A percentile compares a stretch with the other conserved stretches of the same genome.
Evolutionary conservation across 2,113 vertebrate species (phyloP).

Genomic region (Paralichthys olivaceus): DNA sequence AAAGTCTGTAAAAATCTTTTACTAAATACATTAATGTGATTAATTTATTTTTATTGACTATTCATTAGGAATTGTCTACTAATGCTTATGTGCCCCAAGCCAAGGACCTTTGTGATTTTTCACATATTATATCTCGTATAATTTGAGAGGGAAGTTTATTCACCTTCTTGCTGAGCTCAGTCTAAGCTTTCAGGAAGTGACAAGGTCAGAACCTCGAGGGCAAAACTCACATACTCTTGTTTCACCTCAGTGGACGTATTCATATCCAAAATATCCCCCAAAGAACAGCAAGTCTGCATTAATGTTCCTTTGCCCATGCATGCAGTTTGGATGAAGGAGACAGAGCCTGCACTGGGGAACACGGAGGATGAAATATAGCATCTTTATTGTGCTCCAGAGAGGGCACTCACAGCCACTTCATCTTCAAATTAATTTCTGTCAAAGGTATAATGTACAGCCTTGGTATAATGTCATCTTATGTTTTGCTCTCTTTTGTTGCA

Average conservation of each 20-base stretch:
- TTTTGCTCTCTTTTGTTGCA: constrained; percentile 30
- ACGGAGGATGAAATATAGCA: constrained; percentile 12
- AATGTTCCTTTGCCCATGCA: constrained; percentile 8
- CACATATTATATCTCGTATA: background rate
- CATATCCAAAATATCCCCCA: background rate
- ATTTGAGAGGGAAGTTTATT: background rate
- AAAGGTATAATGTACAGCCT: constrained; percentile 38
- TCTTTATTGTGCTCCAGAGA: constrained; percentile 24
- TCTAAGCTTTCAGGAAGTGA: constrained; percentile 1
- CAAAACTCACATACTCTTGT: background rate
- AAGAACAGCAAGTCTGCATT: constrained; percentile 3
- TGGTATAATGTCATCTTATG: constrained; percentile 33
- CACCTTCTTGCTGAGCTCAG: background rate
- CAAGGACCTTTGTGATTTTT: background rate
- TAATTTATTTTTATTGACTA: too few species aligned
- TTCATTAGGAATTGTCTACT: too few species aligned
- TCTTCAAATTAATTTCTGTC: constrained; percentile 28
- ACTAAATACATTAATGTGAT: too few species aligned
- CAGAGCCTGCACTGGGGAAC: constrained; percentile 5
- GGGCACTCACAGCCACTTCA: constrained; percentile 23
- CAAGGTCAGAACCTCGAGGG: background rate
- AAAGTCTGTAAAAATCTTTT: too few species aligned
- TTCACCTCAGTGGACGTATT: constrained; percentile 22
- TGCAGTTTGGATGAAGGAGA: constrained; percentile 20
- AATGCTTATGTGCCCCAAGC: background rate